Percentiles rank a stretch among this genome's conserved stretches.
These are phyloP conservation scores for Prinia subflava DNA, from an alignment of 2,113 vertebrate genomes.

Conservation along the genomic window DNA sequence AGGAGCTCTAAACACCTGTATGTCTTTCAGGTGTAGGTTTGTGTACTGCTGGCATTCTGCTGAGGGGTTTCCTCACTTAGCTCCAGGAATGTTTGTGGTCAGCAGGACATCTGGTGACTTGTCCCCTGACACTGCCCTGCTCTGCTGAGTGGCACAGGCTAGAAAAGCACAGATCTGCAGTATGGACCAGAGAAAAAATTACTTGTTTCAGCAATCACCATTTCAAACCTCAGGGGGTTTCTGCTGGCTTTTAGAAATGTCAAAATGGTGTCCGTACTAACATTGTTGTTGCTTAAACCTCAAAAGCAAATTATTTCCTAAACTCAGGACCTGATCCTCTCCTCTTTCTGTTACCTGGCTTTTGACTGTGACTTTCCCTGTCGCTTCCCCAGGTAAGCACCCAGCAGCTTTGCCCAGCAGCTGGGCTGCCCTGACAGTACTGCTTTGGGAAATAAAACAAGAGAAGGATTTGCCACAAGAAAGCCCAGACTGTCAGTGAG, in stretches of 20 bases:
- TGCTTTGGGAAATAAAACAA: neutral
- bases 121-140: neutral
- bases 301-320: neutral
- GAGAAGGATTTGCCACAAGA: neutral
- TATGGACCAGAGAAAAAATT: neutral
- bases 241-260: neutral
- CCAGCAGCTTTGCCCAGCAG: neutral
- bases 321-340: neutral
- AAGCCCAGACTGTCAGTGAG: neutral
- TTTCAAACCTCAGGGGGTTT: neutral
- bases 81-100: neutral
- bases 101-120: neutral
- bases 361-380: neutral
- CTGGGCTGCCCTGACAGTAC: neutral
- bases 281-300: neutral
- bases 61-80: neutral
- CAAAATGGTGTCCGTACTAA: neutral
- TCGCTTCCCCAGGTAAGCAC: neutral
- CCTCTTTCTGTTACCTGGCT: neutral
- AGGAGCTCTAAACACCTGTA: conserved; percentile 33
- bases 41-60: neutral
- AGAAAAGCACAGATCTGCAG: neutral
- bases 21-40: conserved; percentile 14
- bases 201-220: neutral
- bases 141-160: neutral